Conservation (phyloP, 2,113 vertebrate genomes). For the Chamaea fasciata region DNA sequence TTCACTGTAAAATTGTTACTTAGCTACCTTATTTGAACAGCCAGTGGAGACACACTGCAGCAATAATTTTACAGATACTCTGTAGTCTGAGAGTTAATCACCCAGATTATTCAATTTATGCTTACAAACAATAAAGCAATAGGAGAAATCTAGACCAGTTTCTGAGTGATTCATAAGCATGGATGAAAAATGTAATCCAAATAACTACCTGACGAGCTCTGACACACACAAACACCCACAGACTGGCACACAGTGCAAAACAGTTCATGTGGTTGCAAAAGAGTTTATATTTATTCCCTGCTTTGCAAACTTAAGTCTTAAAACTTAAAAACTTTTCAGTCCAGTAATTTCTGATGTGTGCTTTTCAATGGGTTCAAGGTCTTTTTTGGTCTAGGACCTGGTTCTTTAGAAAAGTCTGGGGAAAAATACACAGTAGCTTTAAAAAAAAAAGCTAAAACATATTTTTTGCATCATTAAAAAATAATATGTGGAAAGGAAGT, state of each 20-base stretch:
- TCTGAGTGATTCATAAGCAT: slow-evolving; percentile 39
- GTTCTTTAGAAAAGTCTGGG: not conserved
- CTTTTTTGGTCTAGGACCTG: not conserved
- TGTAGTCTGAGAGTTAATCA: not conserved
- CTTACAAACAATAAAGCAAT: slow-evolving; percentile 23
- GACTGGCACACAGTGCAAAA: not conserved
- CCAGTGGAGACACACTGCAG: not conserved
- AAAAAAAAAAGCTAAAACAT: not conserved
- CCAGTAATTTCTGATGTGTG: not conserved
- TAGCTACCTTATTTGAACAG: not conserved
- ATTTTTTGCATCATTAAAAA: not conserved
- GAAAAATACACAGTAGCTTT: not conserved
- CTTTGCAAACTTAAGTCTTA: not conserved
- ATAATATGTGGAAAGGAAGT: not conserved
- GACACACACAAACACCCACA: slow-evolving; percentile 36
- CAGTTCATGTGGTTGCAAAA: slow-evolving; percentile 26
- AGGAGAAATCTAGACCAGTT: not conserved
- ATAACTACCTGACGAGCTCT: slow-evolving; percentile 26
- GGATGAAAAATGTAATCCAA: slow-evolving; percentile 26
- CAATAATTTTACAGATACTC: not conserved
- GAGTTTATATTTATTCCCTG: not conserved
- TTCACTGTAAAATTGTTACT: not conserved
- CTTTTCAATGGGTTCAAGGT: not conserved
- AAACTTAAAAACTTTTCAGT: not conserved
- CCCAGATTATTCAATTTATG: slow-evolving; percentile 2